Evolutionary conservation across 2,113 vertebrate species (phyloP), one percentile per base, ranked within the genome.

Genomic region (Taxidea taxus): DNA sequence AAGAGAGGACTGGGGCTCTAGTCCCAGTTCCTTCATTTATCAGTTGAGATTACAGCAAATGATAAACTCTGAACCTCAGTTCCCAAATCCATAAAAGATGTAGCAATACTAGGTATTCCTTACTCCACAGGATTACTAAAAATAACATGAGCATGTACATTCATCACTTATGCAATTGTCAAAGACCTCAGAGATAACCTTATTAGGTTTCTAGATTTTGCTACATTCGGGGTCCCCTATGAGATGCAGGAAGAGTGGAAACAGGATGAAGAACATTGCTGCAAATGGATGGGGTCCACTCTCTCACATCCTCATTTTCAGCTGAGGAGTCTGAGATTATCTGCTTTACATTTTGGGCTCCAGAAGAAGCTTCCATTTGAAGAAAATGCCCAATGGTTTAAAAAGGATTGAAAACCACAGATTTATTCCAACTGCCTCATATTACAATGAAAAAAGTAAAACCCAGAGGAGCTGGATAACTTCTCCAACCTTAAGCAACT

Each of bases 361-460:
- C 37, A 87, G 68, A 47, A 90, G 94, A 95, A 62, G 29, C 10
- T 81, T 82, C 51, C 37, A 20, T 34, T 27, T 31, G 31, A 87
- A 84, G n/a, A 83, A 80, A 68, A 86, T 56, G 8, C 2, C 51
- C 39, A 64, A 8, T 49, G 7, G 10, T 85, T 81, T 85, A 27
- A 84, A 84, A 91, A 92, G 42, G 31, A 34, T 8, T 72, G n/a
- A 95, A 94, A 87, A 86, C 11, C 23, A 82, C 29, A 51, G 15
- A 44, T 44, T 72, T 75, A 58, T 62, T 70, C 27, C 49, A 44
- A 25, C 6, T 66, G 64, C 11, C 29, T 64, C 34, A 72, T 58
- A 39, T 89, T 54, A 85, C 31, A 62, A 7, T 62, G 6, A 39
- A 39, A 44, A 96, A 90, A 94, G 44, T 72, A 83, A 94, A 96